Conservation (phyloP, 2,113 vertebrate genomes). For the Hylia prasina region DNA sequence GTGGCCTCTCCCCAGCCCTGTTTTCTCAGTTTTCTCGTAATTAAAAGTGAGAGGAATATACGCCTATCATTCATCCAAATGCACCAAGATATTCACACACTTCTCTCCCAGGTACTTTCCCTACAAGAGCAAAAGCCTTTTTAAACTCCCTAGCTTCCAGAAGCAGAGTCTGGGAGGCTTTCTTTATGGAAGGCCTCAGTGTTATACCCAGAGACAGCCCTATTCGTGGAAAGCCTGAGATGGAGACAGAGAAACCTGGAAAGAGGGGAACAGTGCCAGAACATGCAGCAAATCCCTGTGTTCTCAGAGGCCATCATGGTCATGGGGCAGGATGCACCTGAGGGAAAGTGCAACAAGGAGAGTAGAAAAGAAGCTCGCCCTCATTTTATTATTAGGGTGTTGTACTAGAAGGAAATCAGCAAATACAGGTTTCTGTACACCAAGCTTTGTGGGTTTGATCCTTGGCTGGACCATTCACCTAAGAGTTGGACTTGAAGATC, state of each 20-base stretch:
- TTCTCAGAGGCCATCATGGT: no score
- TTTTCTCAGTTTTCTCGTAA: background rate
- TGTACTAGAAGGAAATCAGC: background rate
- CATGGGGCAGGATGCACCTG: background rate
- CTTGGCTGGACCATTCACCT: background rate
- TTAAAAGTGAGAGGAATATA: background rate
- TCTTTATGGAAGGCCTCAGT: rapidly evolving
- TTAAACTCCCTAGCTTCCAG: background rate
- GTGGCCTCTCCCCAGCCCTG: background rate
- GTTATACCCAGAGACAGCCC: background rate
- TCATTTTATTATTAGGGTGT: background rate
- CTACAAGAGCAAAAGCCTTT: background rate
- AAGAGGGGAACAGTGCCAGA: background rate
- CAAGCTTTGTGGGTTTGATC: background rate
- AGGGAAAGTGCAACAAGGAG: rapidly evolving
- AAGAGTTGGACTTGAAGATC: background rate
- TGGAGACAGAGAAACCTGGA: background rate
- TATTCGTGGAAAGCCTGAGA: background rate
- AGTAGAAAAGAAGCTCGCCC: background rate
- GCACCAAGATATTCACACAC: background rate
- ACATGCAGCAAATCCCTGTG: background rate
- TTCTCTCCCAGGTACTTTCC: background rate
- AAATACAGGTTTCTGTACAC: background rate
- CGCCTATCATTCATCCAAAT: background rate
- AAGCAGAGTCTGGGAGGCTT: background rate